These are phyloP conservation scores for Brachionus asplanchnoidis DNA, from an alignment of 1,140 invertebrate genomes.

Conservation along the genomic window DNA sequence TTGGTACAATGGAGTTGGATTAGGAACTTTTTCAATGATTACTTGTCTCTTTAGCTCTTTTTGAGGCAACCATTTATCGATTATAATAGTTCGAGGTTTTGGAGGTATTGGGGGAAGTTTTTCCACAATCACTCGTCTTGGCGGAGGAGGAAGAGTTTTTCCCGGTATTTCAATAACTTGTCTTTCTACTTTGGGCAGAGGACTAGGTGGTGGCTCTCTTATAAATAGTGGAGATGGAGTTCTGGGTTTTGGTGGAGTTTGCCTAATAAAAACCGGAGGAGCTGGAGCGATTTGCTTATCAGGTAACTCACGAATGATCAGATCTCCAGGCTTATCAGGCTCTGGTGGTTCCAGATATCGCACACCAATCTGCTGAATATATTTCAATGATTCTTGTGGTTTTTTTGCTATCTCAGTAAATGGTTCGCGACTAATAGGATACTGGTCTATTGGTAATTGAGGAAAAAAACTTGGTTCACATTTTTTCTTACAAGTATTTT, in stretches of 20 bases:
- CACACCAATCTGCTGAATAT: background rate
- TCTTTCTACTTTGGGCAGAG: background rate
- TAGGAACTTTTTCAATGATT: background rate
- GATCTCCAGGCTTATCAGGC: background rate
- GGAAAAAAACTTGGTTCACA: background rate
- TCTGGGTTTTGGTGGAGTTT: background rate
- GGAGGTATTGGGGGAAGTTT: background rate
- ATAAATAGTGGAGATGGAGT: slow-evolving; percentile 16
- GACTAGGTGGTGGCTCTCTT: background rate
- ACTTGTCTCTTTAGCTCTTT: background rate
- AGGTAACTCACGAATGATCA: slow-evolving; percentile 14
- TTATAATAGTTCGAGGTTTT: slow-evolving; percentile 18
- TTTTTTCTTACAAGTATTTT: background rate
- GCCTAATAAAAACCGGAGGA: slow-evolving; percentile 9
- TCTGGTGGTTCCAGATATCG: slow-evolving; percentile 22
- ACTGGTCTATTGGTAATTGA: background rate
- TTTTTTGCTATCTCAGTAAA: background rate
- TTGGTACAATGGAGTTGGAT: background rate
- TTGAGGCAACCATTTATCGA: slow-evolving; percentile 42
- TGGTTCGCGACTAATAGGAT: background rate
- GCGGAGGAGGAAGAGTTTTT: slow-evolving; percentile 7
- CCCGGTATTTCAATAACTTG: background rate
- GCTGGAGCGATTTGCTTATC: too few species aligned
- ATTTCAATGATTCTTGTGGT: background rate
- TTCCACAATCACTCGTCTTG: slow-evolving; percentile 37